Evolutionary conservation across 2,888 invertebrate genomes (phyloP).

Genomic region (Trissoscelio sp.): DNA sequence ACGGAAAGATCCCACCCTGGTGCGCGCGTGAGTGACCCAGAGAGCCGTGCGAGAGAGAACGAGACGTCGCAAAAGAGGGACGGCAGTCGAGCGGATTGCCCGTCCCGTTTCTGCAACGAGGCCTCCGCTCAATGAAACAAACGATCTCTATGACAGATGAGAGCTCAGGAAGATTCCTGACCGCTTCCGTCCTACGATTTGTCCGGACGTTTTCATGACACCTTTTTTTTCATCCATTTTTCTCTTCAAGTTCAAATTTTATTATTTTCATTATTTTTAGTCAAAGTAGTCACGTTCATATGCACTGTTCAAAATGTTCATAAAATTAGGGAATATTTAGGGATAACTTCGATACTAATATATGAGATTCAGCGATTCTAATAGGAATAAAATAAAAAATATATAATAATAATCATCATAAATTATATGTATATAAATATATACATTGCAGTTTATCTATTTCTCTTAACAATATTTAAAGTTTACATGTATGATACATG

Average conservation of each 20-base stretch:
- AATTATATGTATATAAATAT: too few relatives aligned
- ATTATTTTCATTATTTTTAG: too few relatives aligned
- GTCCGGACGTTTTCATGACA: constrained; percentile 7
- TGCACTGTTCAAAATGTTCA: too few relatives aligned
- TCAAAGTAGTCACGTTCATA: too few relatives aligned
- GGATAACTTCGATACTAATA: too few relatives aligned
- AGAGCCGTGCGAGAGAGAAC: constrained; percentile 68
- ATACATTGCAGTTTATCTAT: too few relatives aligned
- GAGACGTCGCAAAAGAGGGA: constrained; percentile 29
- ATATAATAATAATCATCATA: too few relatives aligned
- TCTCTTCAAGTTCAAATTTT: background rate
- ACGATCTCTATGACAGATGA: constrained; percentile 67
- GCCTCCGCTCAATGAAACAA: constrained; percentile 70
- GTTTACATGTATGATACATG: too few relatives aligned
- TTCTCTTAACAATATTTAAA: too few relatives aligned
- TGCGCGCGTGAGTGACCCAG: constrained; percentile 74
- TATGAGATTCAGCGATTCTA: too few relatives aligned
- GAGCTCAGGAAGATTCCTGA: constrained; percentile 57
- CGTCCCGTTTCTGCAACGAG: constrained; percentile 68
- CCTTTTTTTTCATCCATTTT: background rate
- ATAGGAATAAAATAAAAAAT: too few relatives aligned
- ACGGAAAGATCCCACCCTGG: constrained; percentile 75
- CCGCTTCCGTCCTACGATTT: constrained; percentile 51
- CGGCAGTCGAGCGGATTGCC: constrained; percentile 50
- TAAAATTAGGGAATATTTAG: too few relatives aligned